Evolutionary conservation across 2,113 vertebrate species (phyloP).

Genomic region (Tachuris rubrigastra): DNA sequence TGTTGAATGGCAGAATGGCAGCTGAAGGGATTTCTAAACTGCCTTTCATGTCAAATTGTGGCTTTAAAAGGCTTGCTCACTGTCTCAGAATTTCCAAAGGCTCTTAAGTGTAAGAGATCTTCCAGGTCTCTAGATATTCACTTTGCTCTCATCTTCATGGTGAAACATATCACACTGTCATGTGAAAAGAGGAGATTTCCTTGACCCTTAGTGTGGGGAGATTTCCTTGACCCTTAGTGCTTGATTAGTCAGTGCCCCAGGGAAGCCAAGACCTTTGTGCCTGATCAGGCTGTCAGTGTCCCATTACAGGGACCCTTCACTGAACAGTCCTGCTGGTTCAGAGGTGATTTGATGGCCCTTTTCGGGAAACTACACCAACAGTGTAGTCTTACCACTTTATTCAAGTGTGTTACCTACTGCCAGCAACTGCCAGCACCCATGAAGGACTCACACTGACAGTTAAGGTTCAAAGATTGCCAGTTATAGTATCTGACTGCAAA

Average conservation of each 20-base stretch:
- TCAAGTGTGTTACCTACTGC: not conserved
- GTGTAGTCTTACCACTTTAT: not conserved
- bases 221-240: not conserved
- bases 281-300: not conserved
- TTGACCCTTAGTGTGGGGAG: not conserved
- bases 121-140: not conserved
- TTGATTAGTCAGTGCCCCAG: not conserved
- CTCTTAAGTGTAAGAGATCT: not conserved
- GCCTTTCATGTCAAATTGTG: not conserved
- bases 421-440: not conserved
- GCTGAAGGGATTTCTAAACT: not conserved
- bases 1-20: not conserved
- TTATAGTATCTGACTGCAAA: not conserved
- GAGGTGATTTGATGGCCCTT: not conserved
- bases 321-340: not conserved
- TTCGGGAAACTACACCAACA: not conserved
- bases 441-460: not conserved
- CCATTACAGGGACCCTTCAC: not conserved
- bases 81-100: not conserved
- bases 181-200: not conserved
- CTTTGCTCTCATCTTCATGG: not conserved
- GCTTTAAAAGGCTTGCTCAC: not conserved
- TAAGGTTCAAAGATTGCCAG: not conserved
- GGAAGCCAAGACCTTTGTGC: not conserved
- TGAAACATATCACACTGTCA: not conserved